Base-by-base conservation (phyloP, 2,113 vertebrate species). In the Chitala chitala region DNA sequence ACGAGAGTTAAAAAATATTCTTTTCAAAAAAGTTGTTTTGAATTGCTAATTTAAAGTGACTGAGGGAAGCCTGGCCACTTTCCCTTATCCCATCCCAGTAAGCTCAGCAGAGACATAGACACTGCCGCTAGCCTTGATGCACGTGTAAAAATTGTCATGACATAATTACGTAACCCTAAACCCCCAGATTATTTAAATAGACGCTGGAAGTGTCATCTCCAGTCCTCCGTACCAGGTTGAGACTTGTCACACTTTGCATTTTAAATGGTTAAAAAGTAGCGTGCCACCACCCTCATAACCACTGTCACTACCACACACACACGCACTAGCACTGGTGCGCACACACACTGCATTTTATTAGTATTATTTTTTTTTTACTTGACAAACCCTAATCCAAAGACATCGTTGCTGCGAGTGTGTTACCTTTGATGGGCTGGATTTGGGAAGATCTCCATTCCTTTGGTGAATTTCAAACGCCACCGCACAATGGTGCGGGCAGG, bases 401-500 rank as follows among this genome's bases (percentile, higher is more conserved):
- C 68, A 13, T 88, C 84, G 44, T 89, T 85, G 88, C 87, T 84
- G 87, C 85, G 87, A 88, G 89, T 72, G 83, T 90, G 84, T 84
- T 92, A 93, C 89, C 90, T 94, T 94, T 94, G 93, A 94, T 92
- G 90, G 89, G 87, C 79, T 75, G 92, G 94, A 94, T 94, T 95
- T 95, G 90, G 91, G 88, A 85, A 91, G 94, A 93, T 93, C 93
- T 92, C 88, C 88, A 89, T 91, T 92, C 89, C 92, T 94, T 93
- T 92, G 92, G 92, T 92, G 91, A 82, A 93, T 92, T 93, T 94
- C 93, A 93, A 94, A 94, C 88, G 82, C 87, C 77, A 78, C 82
- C 82, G 86, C 89, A 96, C 93, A 95, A 94, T 94, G 90, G 92
- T 91, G 89, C 90, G 92, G 90, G 90, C 91, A 87, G 89, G 89